phyloP scores from a whole-genome alignment of 2,113 vertebrate species.

The Micronycteris hirsuta region DNA sequence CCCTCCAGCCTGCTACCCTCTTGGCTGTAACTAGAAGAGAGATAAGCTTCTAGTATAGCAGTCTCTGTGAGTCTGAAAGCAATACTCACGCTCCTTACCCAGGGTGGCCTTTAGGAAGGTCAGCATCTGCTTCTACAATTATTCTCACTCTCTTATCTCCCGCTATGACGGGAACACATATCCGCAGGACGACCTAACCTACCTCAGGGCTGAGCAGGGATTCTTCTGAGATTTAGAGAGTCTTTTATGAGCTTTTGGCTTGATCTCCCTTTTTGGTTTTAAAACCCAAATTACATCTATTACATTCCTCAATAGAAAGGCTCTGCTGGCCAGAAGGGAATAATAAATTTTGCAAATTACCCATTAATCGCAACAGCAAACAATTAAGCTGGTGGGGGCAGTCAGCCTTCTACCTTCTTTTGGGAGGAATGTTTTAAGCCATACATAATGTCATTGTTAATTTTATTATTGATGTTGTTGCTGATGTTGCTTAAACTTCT shows the following conservation, averaged over 20 bases:
- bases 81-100: not conserved
- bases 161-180: not conserved
- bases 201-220: not conserved
- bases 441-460: not conserved
- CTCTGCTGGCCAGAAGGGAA: slow-evolving; percentile 31
- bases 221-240: not conserved
- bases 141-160: not conserved
- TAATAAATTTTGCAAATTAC: slow-evolving; percentile 59
- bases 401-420: not conserved
- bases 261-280: slow-evolving; percentile 35
- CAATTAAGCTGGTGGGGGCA: not conserved
- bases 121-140: not conserved
- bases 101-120: not conserved
- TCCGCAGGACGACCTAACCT: not conserved
- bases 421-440: slow-evolving; percentile 19
- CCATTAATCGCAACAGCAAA: slow-evolving; percentile 49
- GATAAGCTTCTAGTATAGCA: not conserved
- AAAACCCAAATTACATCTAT: slow-evolving; percentile 37
- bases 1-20: not conserved
- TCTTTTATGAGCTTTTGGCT: slow-evolving; percentile 21
- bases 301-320: slow-evolving; percentile 18
- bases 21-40: not conserved
- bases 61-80: not conserved
- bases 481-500: slow-evolving; percentile 27
- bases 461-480: slow-evolving; percentile 43